Conservation (phyloP, 2,113 vertebrate species). For the Macaca mulatta region DNA sequence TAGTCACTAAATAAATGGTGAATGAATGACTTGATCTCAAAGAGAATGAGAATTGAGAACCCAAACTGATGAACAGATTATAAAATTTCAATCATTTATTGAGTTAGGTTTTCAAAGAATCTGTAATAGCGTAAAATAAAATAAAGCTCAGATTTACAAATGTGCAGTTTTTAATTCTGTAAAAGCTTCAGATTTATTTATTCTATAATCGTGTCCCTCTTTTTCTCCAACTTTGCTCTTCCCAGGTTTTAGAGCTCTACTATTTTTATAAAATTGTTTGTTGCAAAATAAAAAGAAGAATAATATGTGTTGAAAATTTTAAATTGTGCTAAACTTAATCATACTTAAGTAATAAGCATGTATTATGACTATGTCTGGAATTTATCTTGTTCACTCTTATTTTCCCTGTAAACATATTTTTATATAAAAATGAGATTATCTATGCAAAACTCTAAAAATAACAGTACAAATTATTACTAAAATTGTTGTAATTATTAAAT, state of each 20-base stretch:
- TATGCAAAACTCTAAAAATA: not conserved
- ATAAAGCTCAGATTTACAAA: not conserved
- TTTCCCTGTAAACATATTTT: not conserved
- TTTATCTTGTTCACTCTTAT: not conserved
- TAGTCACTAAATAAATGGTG: conserved; percentile 14
- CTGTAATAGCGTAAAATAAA: conserved; percentile 11
- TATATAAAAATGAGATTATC: not conserved
- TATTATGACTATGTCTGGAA: not conserved
- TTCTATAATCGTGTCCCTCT: not conserved
- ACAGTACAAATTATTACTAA: not conserved
- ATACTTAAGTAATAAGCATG: not conserved
- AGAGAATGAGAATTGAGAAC: not conserved
- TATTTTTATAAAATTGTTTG: conserved; percentile 1
- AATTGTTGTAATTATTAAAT: not conserved
- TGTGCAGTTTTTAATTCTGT: conserved; percentile 7
- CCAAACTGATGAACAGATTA: not conserved
- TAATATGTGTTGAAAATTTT: conserved; percentile 42
- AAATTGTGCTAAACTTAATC: conserved; percentile 1
- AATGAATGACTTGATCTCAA: not conserved
- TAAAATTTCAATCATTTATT: not conserved
- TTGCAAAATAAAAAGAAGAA: not conserved
- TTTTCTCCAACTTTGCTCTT: not conserved
- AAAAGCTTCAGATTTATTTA: not conserved
- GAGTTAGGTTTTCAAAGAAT: conserved; percentile 33
- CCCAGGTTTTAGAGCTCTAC: conserved; percentile 27